phyloP scores from a whole-genome alignment of 2,113 vertebrate genomes.

The Cyprinodon brontotheroides region DNA sequence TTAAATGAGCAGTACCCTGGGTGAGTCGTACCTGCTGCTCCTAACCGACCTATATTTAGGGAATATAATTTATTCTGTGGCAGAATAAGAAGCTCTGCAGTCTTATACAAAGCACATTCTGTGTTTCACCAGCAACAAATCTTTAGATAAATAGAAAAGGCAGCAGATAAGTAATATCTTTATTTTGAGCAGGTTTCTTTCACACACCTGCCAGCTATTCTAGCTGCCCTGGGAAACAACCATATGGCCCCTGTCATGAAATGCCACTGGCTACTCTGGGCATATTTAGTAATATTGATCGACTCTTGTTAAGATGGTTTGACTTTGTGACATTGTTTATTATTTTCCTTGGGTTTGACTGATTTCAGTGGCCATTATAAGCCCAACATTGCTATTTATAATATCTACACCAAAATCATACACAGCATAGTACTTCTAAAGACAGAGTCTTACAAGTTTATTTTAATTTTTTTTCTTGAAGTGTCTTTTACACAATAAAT shows the following conservation, averaged over 20 bases:
- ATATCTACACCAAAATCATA: slow-evolving; percentile 8
- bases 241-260: neutral
- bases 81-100: neutral
- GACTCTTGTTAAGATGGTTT: neutral
- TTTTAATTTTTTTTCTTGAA: neutral
- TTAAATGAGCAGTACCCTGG: neutral
- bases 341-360: slow-evolving; percentile 24
- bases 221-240: neutral
- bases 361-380: slow-evolving; percentile 21
- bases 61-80: neutral
- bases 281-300: neutral
- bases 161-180: neutral
- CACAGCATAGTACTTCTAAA: slow-evolving; percentile 6
- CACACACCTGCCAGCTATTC: neutral
- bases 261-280: neutral
- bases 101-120: no score
- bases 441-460: slow-evolving; percentile 17
- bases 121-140: neutral
- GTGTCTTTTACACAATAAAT: slow-evolving; percentile 9
- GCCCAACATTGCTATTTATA: neutral
- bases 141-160: neutral
- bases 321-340: slow-evolving; percentile 22
- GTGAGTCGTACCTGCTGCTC: neutral
- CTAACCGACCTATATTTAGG: neutral
- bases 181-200: neutral